Percentiles rank a stretch among this genome's conserved stretches.
Evolutionary conservation across 1,140 invertebrate species (phyloP).

Genomic region (Patella vulgata): DNA sequence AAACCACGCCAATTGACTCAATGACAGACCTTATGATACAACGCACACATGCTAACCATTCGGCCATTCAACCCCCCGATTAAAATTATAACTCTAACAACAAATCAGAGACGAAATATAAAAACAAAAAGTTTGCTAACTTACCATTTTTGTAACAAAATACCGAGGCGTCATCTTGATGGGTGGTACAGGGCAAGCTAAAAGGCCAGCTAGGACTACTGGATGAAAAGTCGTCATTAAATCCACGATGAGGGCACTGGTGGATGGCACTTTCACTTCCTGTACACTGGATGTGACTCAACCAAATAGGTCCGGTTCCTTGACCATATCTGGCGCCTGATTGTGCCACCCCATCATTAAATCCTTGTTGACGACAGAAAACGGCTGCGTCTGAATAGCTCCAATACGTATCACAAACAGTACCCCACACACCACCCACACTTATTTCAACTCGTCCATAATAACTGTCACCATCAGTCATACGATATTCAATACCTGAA

Average conservation of each 20-base stretch:
- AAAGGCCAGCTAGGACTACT: constrained; percentile 23
- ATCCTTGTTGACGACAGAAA: constrained; percentile 47
- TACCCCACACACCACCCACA: constrained; percentile 60
- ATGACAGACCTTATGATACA: too few relatives aligned
- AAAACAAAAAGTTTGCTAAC: constrained; percentile 5
- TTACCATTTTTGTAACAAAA: constrained; percentile 56
- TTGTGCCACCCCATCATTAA: constrained; percentile 46
- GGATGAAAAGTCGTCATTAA: constrained; percentile 31
- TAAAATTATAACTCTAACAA: too few relatives aligned
- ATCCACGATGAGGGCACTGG: constrained; percentile 49
- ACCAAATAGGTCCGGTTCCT: constrained; percentile 54
- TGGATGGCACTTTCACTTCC: constrained; percentile 45
- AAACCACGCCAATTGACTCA: too few relatives aligned
- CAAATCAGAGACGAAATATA: neutral
- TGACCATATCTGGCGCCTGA: constrained; percentile 35
- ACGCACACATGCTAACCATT: too few relatives aligned
- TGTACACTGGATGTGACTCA: constrained; percentile 50
- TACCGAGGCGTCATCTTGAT: constrained; percentile 53
- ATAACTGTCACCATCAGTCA: constrained; percentile 20
- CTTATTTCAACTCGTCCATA: constrained; percentile 80
- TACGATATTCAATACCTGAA: constrained; percentile 27
- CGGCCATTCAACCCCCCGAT: too few relatives aligned
- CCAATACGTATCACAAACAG: constrained; percentile 55
- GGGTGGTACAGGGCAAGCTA: constrained; percentile 38
- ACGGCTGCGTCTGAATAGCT: constrained; percentile 48